Conservation (phyloP, 2,797 vertebrate species). For the Gallirallus australis region DNA sequence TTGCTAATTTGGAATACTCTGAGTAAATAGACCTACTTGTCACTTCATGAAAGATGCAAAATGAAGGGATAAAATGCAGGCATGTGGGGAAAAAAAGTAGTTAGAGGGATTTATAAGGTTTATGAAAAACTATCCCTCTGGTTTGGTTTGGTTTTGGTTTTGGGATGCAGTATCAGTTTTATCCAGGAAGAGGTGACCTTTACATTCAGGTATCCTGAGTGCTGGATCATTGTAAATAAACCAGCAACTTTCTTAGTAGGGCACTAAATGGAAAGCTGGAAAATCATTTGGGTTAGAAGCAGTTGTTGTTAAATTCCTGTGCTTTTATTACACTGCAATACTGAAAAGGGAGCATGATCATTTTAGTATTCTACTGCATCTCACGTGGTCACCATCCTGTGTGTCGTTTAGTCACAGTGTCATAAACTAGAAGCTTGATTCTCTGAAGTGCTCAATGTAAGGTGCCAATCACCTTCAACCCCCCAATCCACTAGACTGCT, state of each 20-base stretch:
- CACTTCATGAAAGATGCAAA: not conserved
- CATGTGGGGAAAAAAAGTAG: not conserved
- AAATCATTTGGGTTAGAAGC: not conserved
- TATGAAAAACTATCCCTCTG: not conserved
- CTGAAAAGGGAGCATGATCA: not conserved
- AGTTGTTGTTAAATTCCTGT: not conserved
- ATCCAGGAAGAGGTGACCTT: not conserved
- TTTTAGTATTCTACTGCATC: slow-evolving; percentile 22
- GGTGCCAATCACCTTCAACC: not conserved
- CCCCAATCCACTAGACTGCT: not conserved
- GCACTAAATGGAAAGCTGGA: not conserved
- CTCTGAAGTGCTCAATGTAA: not conserved
- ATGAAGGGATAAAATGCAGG: not conserved
- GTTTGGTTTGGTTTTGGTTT: not conserved
- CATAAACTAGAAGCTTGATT: not conserved
- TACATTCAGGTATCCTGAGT: not conserved
- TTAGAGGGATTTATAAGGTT: not conserved
- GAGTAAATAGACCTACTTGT: not conserved
- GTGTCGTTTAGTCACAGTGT: not conserved
- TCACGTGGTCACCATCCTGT: not conserved
- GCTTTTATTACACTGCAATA: not conserved
- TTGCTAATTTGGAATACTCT: not conserved
- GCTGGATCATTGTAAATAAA: not conserved
- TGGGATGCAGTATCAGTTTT: not conserved
- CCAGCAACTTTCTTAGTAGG: not conserved